These are phyloP conservation scores for Embiotoca jacksoni DNA, from an alignment of 2,113 vertebrate species.

Conservation along the genomic window DNA sequence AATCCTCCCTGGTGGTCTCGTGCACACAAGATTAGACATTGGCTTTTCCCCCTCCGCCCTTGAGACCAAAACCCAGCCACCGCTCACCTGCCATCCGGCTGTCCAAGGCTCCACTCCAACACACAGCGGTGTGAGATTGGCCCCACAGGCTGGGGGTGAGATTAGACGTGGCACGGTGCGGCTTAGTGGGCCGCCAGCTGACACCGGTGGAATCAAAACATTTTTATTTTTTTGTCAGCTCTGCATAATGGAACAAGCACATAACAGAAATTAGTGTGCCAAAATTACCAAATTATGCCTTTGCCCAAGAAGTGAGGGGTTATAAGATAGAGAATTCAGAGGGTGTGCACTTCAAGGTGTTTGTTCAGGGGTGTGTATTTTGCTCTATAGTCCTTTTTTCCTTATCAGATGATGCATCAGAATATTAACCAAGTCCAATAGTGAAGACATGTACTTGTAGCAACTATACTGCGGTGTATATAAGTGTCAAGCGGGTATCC, in stretches of 20 bases:
- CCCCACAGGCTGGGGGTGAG: slow-evolving; percentile 57
- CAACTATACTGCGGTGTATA: no score
- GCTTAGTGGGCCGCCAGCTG: slow-evolving; percentile 57
- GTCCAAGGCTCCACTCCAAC: slow-evolving; percentile 60
- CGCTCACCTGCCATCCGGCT: slow-evolving; percentile 39
- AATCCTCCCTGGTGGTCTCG: slow-evolving; percentile 60
- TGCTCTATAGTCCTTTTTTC: neutral
- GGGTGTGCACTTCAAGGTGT: slow-evolving; percentile 5
- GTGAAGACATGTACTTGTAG: no score
- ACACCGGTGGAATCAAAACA: slow-evolving; percentile 27
- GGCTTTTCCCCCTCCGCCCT: slow-evolving; percentile 46
- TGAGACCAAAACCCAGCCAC: slow-evolving; percentile 52
- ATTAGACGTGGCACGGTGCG: slow-evolving; percentile 61
- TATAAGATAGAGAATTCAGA: slow-evolving; percentile 17
- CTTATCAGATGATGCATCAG: no score
- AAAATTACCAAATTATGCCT: slow-evolving; percentile 48
- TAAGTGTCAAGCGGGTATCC: no score
- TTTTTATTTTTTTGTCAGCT: slow-evolving; percentile 40
- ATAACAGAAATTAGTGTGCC: slow-evolving; percentile 63
- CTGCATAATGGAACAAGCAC: slow-evolving; percentile 55
- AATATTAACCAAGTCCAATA: no score
- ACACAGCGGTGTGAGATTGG: slow-evolving; percentile 54
- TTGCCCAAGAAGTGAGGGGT: slow-evolving; percentile 44
- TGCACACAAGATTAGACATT: slow-evolving; percentile 70
- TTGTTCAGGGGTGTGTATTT: neutral